Evolutionary conservation across 2,888 invertebrate species (phyloP).

Genomic region (Pycnomerus fuliginosus): DNA sequence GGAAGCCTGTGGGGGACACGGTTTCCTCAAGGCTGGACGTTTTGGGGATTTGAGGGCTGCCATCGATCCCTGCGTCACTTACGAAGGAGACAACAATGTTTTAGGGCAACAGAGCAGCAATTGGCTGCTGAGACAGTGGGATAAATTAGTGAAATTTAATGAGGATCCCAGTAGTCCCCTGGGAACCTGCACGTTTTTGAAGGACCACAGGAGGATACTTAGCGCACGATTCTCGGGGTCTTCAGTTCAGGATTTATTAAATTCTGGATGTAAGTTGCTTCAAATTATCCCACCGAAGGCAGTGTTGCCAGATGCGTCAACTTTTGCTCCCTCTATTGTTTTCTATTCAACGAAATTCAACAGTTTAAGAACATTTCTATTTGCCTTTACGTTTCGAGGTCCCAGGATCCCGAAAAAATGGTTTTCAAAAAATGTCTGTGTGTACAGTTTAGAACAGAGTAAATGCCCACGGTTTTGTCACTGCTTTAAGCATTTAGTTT

Average conservation of each 20-base stretch:
- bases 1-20: slow-evolving; percentile 88
- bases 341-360: background rate
- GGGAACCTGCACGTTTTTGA: slow-evolving; percentile 69
- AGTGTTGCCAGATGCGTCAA: background rate
- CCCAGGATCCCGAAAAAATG: no score
- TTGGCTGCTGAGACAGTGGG: slow-evolving; percentile 75
- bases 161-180: slow-evolving; percentile 65
- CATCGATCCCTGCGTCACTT: slow-evolving; percentile 88
- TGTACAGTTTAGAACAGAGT: background rate
- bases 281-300: background rate
- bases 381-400: no score
- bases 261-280: slow-evolving; percentile 47
- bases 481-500: no score
- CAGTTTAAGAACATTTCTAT: background rate
- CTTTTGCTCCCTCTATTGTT: background rate
- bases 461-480: no score
- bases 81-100: slow-evolving; percentile 94
- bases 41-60: slow-evolving; percentile 82
- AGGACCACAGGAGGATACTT: slow-evolving; percentile 55
- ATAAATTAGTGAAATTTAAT: slow-evolving; percentile 49
- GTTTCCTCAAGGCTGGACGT: slow-evolving; percentile 77
- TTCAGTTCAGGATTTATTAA: slow-evolving; percentile 42
- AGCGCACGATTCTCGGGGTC: slow-evolving; percentile 47
- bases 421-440: background rate
- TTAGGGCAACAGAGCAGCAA: slow-evolving; percentile 87